Percentiles rank a stretch among this genome's conserved stretches.
phyloP scores from a whole-genome alignment of 2,113 vertebrate species.

The Osmerus mordax region DNA sequence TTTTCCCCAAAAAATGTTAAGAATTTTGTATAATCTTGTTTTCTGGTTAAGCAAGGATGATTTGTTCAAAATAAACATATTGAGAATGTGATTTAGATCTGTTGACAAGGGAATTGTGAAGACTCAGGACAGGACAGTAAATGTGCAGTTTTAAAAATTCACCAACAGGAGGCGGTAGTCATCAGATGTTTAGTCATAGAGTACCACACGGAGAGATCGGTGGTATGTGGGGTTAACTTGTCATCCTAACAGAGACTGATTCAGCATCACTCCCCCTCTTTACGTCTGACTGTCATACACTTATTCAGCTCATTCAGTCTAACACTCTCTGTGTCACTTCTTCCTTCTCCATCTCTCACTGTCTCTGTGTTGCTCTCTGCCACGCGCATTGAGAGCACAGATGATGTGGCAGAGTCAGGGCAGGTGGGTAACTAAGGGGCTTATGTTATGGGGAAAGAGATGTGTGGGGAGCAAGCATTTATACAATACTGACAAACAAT shows the following conservation, averaged over 20 bases:
- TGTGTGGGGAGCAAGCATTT: no score
- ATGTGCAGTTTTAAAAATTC: constrained; percentile 35
- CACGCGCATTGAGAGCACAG: no score
- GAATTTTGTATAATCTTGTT: no score
- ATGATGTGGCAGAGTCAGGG: no score
- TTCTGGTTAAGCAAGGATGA: no score
- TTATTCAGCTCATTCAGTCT: constrained; percentile 46
- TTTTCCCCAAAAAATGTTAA: no score
- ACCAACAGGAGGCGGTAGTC: constrained; percentile 65
- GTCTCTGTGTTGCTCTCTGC: no score
- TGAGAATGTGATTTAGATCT: no score
- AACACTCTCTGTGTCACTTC: constrained; percentile 40
- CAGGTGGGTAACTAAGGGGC: no score
- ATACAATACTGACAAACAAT: no score
- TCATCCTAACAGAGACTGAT: constrained; percentile 55
- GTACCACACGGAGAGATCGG: constrained; percentile 31
- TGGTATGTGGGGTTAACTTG: constrained; percentile 41
- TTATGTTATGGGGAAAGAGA: no score
- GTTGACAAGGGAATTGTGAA: neutral
- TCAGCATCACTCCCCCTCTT: constrained; percentile 49
- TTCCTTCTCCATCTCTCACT: constrained; percentile 25
- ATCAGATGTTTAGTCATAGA: constrained; percentile 46
- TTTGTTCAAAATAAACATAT: no score
- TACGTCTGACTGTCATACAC: constrained; percentile 37
- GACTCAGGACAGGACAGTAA: constrained; percentile 26